Conservation (phyloP, 2,797 vertebrate genomes). For the Melanotaenia maccullochi region DNA sequence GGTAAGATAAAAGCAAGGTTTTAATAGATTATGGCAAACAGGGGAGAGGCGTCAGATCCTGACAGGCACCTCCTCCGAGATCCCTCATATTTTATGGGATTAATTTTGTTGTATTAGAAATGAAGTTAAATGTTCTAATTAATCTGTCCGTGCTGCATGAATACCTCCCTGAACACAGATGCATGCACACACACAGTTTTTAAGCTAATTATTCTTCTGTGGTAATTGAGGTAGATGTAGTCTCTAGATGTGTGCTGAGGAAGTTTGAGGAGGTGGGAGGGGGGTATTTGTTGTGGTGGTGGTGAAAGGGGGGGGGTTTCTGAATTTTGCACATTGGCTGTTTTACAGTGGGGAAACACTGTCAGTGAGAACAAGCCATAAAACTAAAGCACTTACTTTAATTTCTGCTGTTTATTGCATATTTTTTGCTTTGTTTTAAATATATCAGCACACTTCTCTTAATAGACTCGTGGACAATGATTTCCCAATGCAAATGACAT, state of each 20-base stretch:
- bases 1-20: slow-evolving; percentile 96
- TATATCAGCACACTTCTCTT: background rate
- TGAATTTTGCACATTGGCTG: slow-evolving; percentile 58
- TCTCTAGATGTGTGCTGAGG: slow-evolving; percentile 68
- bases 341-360: slow-evolving; percentile 58
- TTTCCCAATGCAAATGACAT: background rate
- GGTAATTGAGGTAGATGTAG: slow-evolving; percentile 79
- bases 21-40: slow-evolving; percentile 95
- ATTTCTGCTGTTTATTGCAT: slow-evolving; percentile 60
- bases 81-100: slow-evolving; percentile 93
- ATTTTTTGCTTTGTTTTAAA: background rate
- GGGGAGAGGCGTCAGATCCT: slow-evolving; percentile 89
- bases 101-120: slow-evolving; percentile 94
- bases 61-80: slow-evolving; percentile 91
- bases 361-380: slow-evolving; percentile 57
- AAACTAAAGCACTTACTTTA: slow-evolving; percentile 60
- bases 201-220: slow-evolving; percentile 86
- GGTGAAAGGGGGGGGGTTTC: background rate
- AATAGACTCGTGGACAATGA: slow-evolving; percentile 7
- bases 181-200: slow-evolving; percentile 72
- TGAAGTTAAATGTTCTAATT: slow-evolving; percentile 96
- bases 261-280: slow-evolving; percentile 53
- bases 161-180: slow-evolving; percentile 78
- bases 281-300: slow-evolving; percentile 44
- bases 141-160: slow-evolving; percentile 90